A percentile compares a stretch with the other conserved stretches of the same genome.
phyloP scores from a whole-genome alignment of 1,140 invertebrate species.

The Coboldia fuscipes region DNA sequence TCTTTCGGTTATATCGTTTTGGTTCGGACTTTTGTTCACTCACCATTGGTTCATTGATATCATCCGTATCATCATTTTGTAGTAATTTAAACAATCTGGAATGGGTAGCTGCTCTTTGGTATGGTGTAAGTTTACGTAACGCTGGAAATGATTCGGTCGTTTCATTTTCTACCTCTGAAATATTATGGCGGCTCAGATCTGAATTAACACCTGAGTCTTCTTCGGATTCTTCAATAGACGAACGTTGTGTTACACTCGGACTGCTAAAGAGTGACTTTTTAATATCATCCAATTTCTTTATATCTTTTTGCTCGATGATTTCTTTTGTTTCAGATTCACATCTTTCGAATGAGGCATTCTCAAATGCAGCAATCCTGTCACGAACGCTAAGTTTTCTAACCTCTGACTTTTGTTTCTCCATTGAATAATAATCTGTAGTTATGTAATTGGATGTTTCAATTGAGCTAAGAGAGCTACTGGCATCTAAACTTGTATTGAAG shows the following conservation, averaged over 20 bases:
- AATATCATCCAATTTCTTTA: neutral
- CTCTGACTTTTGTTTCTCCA: slow-evolving; percentile 12
- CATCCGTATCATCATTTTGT: slow-evolving; percentile 23
- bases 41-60: slow-evolving; percentile 12
- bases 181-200: slow-evolving; percentile 41
- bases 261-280: neutral
- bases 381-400: slow-evolving; percentile 15
- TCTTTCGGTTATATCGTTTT: no score
- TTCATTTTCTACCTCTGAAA: slow-evolving; percentile 37
- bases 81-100: slow-evolving; percentile 43
- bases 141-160: slow-evolving; percentile 34
- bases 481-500: no score
- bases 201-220: slow-evolving; percentile 49
- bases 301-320: neutral
- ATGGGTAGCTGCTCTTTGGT: slow-evolving; percentile 46
- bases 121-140: slow-evolving; percentile 30
- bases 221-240: slow-evolving; percentile 20
- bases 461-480: no score
- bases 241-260: slow-evolving; percentile 12
- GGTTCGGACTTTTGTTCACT: slow-evolving; percentile 9
- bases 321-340: neutral
- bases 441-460: no score
- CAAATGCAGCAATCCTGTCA: slow-evolving; percentile 18
- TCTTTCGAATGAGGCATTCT: slow-evolving; percentile 5
- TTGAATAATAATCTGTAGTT: neutral